Base-by-base conservation (phyloP, 2,888 invertebrate genomes). In the Dryadula phaetusa region DNA sequence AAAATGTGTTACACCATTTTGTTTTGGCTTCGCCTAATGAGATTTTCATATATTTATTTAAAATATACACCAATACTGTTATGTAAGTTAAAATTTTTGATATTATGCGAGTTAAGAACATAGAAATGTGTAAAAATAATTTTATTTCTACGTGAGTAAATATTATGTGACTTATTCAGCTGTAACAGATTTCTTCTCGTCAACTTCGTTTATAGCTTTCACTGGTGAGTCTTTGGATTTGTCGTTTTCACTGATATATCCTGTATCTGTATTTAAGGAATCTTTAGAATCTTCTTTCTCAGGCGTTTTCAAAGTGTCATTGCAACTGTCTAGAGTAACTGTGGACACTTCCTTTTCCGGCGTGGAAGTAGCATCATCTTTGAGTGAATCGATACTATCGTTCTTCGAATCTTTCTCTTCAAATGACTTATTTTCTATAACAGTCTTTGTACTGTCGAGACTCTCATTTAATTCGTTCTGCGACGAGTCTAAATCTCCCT, bases 401-500 rank as follows among this genome's bases (percentile, higher is more conserved):
- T 47, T 74, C 72, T 42, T 75, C 72, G 18, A 49, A 20, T 20
- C 53, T 49, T 16, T 58, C 52, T 72, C 70, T 61, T 85, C 82
- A 66, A 82, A 85, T 1, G 83, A 85, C 69, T 82, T 83, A 72
- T 90, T 91, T 70, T 91, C 91, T 67, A 88, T 84, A 2, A 91
- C 89, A 1, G 90, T 91, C 66, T 88, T 80, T 46, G 77, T 84
- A 69, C 90, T 92, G 14, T 86, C 87, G 47, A 86, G 71, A 72
- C 90, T 92, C 73, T 84, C 88, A 70, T 90, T 79, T 8, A 89
- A 82, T 68, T 90, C 90, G n/a, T 75, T 74, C 70, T 79, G 82
- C 66, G 85, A 84, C n/a, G 80, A 77, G 65, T 84, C 75, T 49
- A 80, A 64, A 60, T 74, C 74, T 52, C 69, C 68, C 58, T 42